Base-by-base conservation (phyloP, 2,797 vertebrate genomes). In the Enteromius radiatus region DNA sequence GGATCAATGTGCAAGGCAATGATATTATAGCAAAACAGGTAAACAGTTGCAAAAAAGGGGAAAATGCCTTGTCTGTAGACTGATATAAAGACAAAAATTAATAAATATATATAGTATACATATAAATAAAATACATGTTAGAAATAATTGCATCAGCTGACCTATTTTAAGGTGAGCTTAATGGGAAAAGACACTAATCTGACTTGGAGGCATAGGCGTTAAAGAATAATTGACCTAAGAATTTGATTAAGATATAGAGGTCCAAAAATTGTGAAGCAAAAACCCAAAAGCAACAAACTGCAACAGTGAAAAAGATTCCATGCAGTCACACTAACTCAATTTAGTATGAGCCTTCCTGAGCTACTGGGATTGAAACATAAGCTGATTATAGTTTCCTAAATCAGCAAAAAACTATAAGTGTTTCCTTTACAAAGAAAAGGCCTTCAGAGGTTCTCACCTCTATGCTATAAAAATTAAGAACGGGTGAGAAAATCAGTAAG, bases 301-400 rank as follows among this genome's bases (percentile, higher is more conserved):
- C 9, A 61, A 67, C 10, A 3, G 68, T 59, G 45, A 21, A 41
- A 82, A 73, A 19, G 21, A 10, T 49, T 45, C 21, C 26, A 47
- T 11, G 19, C 52, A 19, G 19, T 76, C 17, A 12, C 52, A 76
- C 45, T 59, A 81, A 52, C 28, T 56, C 45, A 8, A 31, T 82
- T 67, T n/a, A 54, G 11, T 54, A 17, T 31, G 64, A 85, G 26
- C 33, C 41, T 28, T 82, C 45, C 74, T 85, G 56, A 45, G 61
- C 45, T 43, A 65, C 14, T 45, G 65, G 38, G 74, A 70, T 77
- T 78, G 76, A 82, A 64, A 54, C 63, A 49, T 77, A 83, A 83
- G 73, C 21, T 69, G 79, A 78, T 82, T 85, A 85, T 31, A 54
- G 45, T 70, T 54, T 74, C 31, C 47, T 38, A 65, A 85, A 43